phyloP scores from a whole-genome alignment of 2,113 vertebrate species.

The Labeo catla region DNA sequence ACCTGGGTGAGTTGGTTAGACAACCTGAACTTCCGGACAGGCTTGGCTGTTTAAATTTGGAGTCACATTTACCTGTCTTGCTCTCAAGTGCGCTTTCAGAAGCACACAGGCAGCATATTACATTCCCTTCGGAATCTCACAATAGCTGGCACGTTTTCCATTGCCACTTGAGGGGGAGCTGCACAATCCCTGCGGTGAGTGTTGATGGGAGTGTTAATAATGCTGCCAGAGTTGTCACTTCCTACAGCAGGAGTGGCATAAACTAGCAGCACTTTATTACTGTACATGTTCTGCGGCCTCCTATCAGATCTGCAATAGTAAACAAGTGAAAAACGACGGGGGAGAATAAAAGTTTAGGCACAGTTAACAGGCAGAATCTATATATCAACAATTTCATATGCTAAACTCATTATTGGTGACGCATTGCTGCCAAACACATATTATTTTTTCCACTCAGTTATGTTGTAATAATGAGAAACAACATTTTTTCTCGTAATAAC shows the following conservation, averaged over 20 bases:
- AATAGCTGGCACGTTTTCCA: background rate
- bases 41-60: background rate
- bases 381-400: background rate
- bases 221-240: slow-evolving; percentile 8
- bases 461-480: too few species aligned
- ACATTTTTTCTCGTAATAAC: too few species aligned
- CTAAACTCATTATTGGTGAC: background rate
- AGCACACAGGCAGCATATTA: background rate
- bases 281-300: background rate
- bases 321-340: background rate
- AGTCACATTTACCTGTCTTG: background rate
- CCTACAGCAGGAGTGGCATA: background rate
- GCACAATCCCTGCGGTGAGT: slow-evolving; percentile 1
- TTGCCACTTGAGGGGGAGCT: background rate
- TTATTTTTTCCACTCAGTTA: too few species aligned
- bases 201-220: slow-evolving; percentile 46
- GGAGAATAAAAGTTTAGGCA: background rate
- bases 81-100: background rate
- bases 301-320: background rate
- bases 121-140: background rate
- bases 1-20: background rate
- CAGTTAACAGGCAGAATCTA: background rate
- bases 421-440: too few species aligned
- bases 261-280: background rate
- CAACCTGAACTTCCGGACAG: background rate